A percentile compares a stretch with the other conserved stretches of the same genome.
These are phyloP conservation scores for Anolis sagrei DNA, from an alignment of 2,113 vertebrate genomes.

Conservation along the genomic window DNA sequence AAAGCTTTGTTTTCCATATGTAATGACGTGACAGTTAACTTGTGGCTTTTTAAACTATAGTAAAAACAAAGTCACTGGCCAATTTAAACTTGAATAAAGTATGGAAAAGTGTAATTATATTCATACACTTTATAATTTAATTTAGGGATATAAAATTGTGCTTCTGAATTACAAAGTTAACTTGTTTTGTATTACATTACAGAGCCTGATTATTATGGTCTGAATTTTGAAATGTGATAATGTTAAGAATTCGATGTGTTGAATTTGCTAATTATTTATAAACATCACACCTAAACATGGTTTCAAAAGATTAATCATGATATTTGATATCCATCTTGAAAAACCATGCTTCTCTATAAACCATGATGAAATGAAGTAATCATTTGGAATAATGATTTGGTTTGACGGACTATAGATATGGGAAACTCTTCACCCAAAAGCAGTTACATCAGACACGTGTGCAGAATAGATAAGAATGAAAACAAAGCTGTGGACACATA, in stretches of 20 bases:
- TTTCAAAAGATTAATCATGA: background rate
- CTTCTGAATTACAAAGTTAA: background rate
- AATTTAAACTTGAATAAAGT: constrained; percentile 22
- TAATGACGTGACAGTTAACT: constrained; percentile 52
- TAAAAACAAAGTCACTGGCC: constrained; percentile 34
- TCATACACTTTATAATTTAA: background rate
- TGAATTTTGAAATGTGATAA: background rate
- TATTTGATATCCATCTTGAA: background rate
- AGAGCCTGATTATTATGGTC: background rate
- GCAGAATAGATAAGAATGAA: background rate
- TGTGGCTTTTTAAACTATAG: constrained; percentile 46
- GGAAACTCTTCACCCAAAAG: too few relatives aligned
- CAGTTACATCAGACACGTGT: background rate
- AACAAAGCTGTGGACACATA: too few relatives aligned
- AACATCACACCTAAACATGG: background rate
- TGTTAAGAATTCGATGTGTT: background rate
- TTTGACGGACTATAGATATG: background rate
- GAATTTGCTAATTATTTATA: background rate
- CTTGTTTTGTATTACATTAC: constrained; percentile 25
- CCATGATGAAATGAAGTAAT: too few relatives aligned
- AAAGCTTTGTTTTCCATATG: constrained; percentile 38
- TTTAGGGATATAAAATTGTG: background rate
- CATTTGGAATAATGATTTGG: background rate
- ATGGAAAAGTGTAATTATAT: background rate
- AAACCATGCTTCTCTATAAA: too few relatives aligned